Evolutionary conservation across 2,797 vertebrate species (phyloP).

Genomic region (Cyclura pinguis): DNA sequence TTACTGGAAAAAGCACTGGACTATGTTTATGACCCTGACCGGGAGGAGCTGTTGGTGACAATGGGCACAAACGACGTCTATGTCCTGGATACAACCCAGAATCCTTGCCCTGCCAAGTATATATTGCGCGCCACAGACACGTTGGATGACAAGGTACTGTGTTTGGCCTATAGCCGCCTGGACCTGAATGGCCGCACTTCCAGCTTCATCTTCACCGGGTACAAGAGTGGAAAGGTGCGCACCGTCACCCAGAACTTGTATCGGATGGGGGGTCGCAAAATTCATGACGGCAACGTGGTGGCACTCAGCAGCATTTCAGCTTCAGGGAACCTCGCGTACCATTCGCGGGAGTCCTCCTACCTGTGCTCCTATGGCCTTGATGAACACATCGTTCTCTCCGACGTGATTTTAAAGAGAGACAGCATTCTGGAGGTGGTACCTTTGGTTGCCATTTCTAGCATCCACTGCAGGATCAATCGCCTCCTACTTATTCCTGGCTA

Average conservation of each 20-base stretch:
- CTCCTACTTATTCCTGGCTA: constrained; percentile 68
- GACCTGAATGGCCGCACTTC: constrained; percentile 41
- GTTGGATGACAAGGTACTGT: constrained; percentile 62
- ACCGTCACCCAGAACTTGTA: constrained; percentile 64
- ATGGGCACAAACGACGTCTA: constrained; percentile 67
- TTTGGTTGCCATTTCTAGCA: constrained; percentile 60
- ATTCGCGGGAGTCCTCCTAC: constrained; percentile 58
- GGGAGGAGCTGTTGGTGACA: constrained; percentile 73
- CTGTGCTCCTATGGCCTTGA: constrained; percentile 74
- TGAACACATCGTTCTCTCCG: constrained; percentile 59
- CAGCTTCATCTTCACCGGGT: constrained; percentile 72
- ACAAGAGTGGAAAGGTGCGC: constrained; percentile 66
- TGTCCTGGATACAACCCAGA: constrained; percentile 69
- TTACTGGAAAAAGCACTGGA: constrained; percentile 67
- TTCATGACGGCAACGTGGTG: constrained; percentile 81
- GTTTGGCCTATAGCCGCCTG: constrained; percentile 69
- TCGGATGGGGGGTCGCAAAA: constrained; percentile 47
- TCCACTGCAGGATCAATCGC: constrained; percentile 57
- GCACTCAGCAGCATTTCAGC: constrained; percentile 81
- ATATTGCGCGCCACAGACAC: constrained; percentile 57
- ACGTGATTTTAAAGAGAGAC: constrained; percentile 21
- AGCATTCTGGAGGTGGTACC: constrained; percentile 51
- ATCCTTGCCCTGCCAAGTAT: constrained; percentile 71
- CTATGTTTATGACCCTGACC: constrained; percentile 69
- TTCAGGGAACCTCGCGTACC: constrained; percentile 80